Evolutionary conservation across 2,888 invertebrate genomes (phyloP), one percentile per base, ranked within the genome.

Genomic region (Ennomos erosarius): DNA sequence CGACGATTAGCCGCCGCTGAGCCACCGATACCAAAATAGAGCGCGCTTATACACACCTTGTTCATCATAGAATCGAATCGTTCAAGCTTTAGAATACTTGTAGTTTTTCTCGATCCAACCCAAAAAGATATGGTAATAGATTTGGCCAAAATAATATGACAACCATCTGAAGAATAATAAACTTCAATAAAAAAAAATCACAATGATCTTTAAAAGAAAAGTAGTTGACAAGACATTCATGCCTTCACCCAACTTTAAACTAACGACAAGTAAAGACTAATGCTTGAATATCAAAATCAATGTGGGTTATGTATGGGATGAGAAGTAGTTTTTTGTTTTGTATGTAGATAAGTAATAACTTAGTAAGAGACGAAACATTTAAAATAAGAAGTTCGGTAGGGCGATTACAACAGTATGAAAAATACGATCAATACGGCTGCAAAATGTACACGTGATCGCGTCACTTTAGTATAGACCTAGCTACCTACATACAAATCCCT

Each of bases 391-490:
- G 12, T 12, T 51, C 12, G 12, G 40, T 40, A 51, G 16, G 11
- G 13, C 42, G 47, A 48, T 47, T 47, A 80, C 79, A 82, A 69
- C 73, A 78, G 84, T 83, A 86, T 85, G 82, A 85, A 59, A 53
- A 59, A 85, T 82, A 82, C 87, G 88, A 90, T 91, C 91, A 90
- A 90, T 91, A 91, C 89, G 81, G 85, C 90, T 90, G 90, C 90
- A 91, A 91, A 91, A 90, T 89, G 87, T 90, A 90, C 90, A 91
- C 90, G 90, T 90, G 89, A 90, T 90, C 90, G 87, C 87, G 88
- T 88, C 88, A 90, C 91, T 90, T 90, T 75, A 62, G 59, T 67
- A 64, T 64, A 67, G 59, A 67, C 63, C 61, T 63, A 63, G 52
- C 52, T 60, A 78, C 74, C 78, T 88, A 89, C 88, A 90, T 87